Base-by-base conservation (phyloP, 2,113 vertebrate genomes). In the Grus americana region DNA sequence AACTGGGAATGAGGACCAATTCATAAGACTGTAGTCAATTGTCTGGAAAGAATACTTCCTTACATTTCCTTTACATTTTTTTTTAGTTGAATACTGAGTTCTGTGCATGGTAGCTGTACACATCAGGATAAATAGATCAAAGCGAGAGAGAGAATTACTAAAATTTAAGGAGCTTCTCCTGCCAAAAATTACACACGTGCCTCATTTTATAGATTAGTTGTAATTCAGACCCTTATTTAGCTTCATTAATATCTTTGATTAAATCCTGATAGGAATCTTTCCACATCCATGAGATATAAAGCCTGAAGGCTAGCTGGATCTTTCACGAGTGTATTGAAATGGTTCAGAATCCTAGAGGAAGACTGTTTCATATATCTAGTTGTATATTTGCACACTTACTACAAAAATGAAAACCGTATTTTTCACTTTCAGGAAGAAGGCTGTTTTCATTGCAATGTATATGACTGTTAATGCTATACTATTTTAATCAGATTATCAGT, bases 401-500 rank as follows among this genome's bases (percentile, higher is more conserved):
- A 71, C 17, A 67, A 67, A 75, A 26, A 59, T 27, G 27, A 84
- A 95, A 95, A 46, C 6, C 5, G 12, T 82, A 12, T 82, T 93
- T 90, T 79, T 82, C 59, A 42, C 54, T 76, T 89, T 42, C 24
- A 62, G 47, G 86, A 81, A 47, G 76, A 65, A 92, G 75, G 44
- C 66, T 78, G 38, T 49, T 96, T 71, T 74, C 62, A 46, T 90
- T 91, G 87, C 47, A 94, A 47, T 73, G 9, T 54, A 29, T 62
- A 42, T 90, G 81, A 86, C 75, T 96, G 54, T 78, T 91, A 88
- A 91, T 2, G 0, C 70, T 95, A 62, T 62, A 79, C 70, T 88
- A 29, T 85, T 95, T 94, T 94, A 96, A 96, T 96, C 91, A 92
- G 85, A 96, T 97, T 97, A 97, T 50, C 65, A 74, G 46, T 65